These are phyloP conservation scores for Aphidius ervi DNA, from an alignment of 1,140 invertebrate genomes.

Conservation along the genomic window DNA sequence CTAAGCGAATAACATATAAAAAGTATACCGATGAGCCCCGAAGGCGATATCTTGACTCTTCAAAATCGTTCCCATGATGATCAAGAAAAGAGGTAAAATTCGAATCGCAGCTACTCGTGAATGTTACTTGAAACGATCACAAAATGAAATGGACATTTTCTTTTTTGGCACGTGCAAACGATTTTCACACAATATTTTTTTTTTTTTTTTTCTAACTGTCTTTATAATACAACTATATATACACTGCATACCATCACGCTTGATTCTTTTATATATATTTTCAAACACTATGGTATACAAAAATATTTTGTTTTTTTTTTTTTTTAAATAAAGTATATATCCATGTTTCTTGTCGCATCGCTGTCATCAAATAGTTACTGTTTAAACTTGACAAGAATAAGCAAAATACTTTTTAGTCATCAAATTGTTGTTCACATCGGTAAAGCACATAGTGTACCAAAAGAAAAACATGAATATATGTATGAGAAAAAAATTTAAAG, in stretches of 20 bases:
- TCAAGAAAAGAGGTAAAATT: slow-evolving; percentile 6
- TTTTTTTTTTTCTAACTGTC: no score
- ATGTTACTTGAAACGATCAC: neutral
- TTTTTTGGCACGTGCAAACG: slow-evolving; percentile 13
- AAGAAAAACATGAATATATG: no score
- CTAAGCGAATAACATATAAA: neutral
- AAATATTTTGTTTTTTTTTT: no score
- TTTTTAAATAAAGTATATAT: no score
- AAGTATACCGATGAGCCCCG: slow-evolving; percentile 12
- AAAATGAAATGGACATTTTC: slow-evolving; percentile 15
- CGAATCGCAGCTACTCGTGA: slow-evolving; percentile 2
- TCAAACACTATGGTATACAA: no score
- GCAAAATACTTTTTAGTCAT: neutral
- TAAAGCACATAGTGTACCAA: no score
- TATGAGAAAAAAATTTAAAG: no score
- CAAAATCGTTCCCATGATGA: slow-evolving; percentile 16
- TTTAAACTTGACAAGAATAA: neutral
- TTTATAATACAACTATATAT: no score
- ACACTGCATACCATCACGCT: no score
- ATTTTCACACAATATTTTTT: slow-evolving; percentile 3
- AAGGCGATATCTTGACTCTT: slow-evolving; percentile 12
- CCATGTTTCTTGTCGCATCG: no score
- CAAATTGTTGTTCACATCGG: neutral
- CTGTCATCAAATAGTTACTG: neutral
- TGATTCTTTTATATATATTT: no score